Percentiles rank a stretch among this genome's conserved stretches.
Evolutionary conservation across 2,888 invertebrate genomes (phyloP).

Genomic region (Hydraecia micacea): DNA sequence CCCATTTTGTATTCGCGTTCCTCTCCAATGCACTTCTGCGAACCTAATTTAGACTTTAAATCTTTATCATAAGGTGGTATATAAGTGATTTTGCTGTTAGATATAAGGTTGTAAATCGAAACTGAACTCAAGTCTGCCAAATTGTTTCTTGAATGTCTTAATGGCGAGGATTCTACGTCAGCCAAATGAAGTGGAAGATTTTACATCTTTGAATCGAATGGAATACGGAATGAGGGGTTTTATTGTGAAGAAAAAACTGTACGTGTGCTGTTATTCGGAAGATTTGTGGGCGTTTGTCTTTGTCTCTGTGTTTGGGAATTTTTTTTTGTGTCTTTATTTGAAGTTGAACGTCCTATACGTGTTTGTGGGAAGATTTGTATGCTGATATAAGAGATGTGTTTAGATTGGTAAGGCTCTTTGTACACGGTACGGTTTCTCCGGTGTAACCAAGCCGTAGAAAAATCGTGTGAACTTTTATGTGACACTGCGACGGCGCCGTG

Average conservation of each 20-base stretch:
- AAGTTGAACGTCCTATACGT: background rate
- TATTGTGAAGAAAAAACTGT: constrained; percentile 54
- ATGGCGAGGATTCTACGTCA: constrained; percentile 71
- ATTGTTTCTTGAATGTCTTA: constrained; percentile 78
- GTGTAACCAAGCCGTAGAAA: no score
- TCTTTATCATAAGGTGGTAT: background rate
- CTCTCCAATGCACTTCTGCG: constrained; percentile 2
- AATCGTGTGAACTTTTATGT: no score
- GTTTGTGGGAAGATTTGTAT: background rate
- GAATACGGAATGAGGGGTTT: constrained; percentile 66
- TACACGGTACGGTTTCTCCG: background rate
- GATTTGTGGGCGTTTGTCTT: constrained; percentile 52
- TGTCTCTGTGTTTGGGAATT: constrained; percentile 32
- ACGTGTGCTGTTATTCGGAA: constrained; percentile 58
- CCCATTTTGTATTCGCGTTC: constrained; percentile 52
- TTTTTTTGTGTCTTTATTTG: constrained; percentile 11
- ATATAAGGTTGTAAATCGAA: constrained; percentile 51
- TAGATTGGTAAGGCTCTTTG: background rate
- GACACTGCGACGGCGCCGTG: no score
- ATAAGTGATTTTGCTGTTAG: background rate
- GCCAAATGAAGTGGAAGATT: constrained; percentile 74
- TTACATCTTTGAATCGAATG: constrained; percentile 65
- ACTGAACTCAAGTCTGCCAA: constrained; percentile 69
- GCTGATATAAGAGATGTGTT: background rate
- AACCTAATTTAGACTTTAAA: constrained; percentile 34